Evolutionary conservation across 1,140 invertebrate genomes (phyloP).

Genomic region (Bombyx mandarina): DNA sequence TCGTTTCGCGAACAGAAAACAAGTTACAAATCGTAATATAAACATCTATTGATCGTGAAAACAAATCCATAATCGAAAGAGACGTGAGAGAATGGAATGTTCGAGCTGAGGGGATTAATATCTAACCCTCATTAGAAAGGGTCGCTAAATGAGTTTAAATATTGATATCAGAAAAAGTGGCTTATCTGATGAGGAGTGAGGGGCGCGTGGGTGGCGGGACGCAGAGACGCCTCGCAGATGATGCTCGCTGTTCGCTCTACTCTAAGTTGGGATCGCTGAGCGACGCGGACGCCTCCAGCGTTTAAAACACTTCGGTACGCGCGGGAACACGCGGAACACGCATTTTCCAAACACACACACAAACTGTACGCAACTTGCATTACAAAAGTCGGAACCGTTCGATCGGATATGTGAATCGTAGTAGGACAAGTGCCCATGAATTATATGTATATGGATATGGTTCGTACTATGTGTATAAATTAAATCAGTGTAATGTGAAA

Average conservation of each 20-base stretch:
- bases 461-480: too few species aligned
- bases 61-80: too few species aligned
- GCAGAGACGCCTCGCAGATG: slow-evolving; percentile 26
- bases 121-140: slow-evolving; percentile 1
- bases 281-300: slow-evolving; percentile 26
- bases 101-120: slow-evolving; percentile 3
- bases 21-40: too few species aligned
- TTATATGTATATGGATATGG: too few species aligned
- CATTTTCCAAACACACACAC: slow-evolving; percentile 9
- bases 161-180: slow-evolving; percentile 2
- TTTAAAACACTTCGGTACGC: slow-evolving; percentile 7
- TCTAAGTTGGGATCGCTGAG: slow-evolving; percentile 34
- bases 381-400: too few species aligned
- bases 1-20: too few species aligned
- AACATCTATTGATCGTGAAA: too few species aligned
- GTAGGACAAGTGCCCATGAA: too few species aligned
- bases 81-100: too few species aligned
- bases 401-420: too few species aligned
- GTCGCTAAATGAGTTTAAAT: too few species aligned
- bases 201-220: slow-evolving; percentile 28
- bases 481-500: too few species aligned
- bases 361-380: slow-evolving; percentile 2
- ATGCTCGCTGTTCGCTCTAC: slow-evolving; percentile 54
- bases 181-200: slow-evolving; percentile 22
- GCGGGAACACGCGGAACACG: slow-evolving; percentile 11